Percentiles rank a stretch among this genome's conserved stretches.
Conservation (phyloP, 2,113 vertebrate genomes). For the Progne subis region DNA sequence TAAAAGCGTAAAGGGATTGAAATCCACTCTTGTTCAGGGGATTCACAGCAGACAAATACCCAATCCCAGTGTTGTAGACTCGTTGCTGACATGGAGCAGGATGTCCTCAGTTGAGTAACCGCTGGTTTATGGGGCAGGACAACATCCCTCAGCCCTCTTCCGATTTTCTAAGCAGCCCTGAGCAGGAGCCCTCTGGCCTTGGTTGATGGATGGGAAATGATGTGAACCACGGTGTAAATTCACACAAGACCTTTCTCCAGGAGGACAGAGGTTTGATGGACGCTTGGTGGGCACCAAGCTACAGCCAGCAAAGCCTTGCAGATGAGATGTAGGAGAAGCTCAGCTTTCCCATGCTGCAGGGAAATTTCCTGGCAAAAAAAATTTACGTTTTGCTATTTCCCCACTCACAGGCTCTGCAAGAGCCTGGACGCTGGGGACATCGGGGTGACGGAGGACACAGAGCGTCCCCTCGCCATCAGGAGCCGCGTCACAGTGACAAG, state of each 20-base stretch:
- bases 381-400: neutral
- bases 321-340: neutral
- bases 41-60: neutral
- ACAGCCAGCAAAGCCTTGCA: neutral
- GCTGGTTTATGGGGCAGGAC: neutral
- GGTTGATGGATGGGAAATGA: neutral
- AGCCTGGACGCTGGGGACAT: neutral
- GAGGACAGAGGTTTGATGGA: neutral
- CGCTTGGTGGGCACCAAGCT: neutral
- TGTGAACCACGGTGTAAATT: neutral
- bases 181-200: neutral
- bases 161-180: neutral
- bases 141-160: neutral
- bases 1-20: neutral
- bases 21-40: neutral
- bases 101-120: neutral
- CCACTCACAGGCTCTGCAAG: neutral
- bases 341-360: neutral
- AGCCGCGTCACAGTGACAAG: slow-evolving; percentile 21
- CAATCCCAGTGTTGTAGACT: neutral
- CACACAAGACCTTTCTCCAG: neutral
- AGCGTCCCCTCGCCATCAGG: neutral
- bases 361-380: neutral
- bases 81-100: neutral
- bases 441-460: neutral